Conservation (phyloP, 2,113 vertebrate species). For the Pedetes capensis region DNA sequence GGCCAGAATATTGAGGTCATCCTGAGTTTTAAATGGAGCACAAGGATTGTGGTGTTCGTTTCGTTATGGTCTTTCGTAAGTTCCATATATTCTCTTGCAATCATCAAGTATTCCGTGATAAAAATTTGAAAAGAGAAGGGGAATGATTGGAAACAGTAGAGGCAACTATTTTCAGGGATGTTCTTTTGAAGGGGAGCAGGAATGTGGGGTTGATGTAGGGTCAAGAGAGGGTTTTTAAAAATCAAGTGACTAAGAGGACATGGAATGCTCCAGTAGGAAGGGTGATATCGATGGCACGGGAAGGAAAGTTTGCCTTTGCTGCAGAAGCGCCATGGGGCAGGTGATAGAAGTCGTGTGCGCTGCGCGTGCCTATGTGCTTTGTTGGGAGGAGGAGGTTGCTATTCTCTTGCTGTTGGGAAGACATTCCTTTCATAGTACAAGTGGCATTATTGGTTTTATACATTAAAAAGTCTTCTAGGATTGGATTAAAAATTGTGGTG, state of each 20-base stretch:
- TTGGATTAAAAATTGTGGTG: no score
- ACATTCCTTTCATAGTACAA: not conserved
- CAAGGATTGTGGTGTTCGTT: not conserved
- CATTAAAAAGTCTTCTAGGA: not conserved
- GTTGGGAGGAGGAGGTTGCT: no score
- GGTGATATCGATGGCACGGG: not conserved
- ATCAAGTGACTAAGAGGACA: not conserved
- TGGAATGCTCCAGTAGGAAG: no score
- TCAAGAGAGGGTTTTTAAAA: not conserved
- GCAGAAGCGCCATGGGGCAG: not conserved
- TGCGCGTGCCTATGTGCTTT: not conserved
- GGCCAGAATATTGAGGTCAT: not conserved
- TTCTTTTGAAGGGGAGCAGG: not conserved
- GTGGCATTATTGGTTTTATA: not conserved
- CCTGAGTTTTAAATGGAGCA: not conserved
- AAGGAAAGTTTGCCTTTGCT: no score
- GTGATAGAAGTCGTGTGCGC: not conserved
- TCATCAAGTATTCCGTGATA: not conserved
- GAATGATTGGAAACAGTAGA: not conserved
- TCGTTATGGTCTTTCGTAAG: not conserved
- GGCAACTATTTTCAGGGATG: not conserved
- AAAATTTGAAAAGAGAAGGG: not conserved
- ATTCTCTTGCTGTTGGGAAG: not conserved
- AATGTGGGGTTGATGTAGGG: not conserved
- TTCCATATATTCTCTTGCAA: not conserved